Base-by-base conservation (phyloP, 2,888 invertebrate genomes). In the Camponotus fellah region DNA sequence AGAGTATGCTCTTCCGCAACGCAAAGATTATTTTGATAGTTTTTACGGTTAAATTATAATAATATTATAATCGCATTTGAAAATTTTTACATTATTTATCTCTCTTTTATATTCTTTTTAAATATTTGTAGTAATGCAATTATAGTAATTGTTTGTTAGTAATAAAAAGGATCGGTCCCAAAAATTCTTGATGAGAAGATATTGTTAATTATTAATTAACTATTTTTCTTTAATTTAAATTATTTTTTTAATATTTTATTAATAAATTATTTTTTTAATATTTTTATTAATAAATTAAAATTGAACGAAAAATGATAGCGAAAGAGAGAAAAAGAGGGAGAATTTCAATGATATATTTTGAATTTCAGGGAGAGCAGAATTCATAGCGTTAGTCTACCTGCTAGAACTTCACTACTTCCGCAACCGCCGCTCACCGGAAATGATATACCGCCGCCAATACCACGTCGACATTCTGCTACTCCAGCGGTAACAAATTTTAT, bases 391-490 rank as follows among this genome's bases (percentile, higher is more conserved):
- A 94, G 91, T 82, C 89, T 94, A 82, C 94, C 94, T 46, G 88
- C 91, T 8, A 91, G 92, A 76, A 91, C 91, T 76, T 92, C 93
- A 37, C 86, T 94, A n/a, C 88, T 93, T 85, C 90, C 92, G 86
- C 92, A 92, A 87, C 91, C 90, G 75, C 89, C 91, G 69, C 88
- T 90, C 65, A 86, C 88, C 83, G 93, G 90, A 88, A 92, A 87
- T 84, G 87, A 88, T 74, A 86, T 87, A 65, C 92, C 92, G 82
- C 94, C 94, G 66, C 92, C 93, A 66, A 92, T 94, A 87, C 94
- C 94, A 53, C 92, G 94, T 77, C 94, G 94, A 85, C 94, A 94
- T 89, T 94, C 94, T 37, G 94, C 92, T 26, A 92, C 93, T 62
- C 93, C 94, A 46, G 91, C 93, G 92, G 94, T 94, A 92, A 85